Base-by-base conservation (phyloP, 2,888 invertebrate species). In the Podotricha telesiphe region DNA sequence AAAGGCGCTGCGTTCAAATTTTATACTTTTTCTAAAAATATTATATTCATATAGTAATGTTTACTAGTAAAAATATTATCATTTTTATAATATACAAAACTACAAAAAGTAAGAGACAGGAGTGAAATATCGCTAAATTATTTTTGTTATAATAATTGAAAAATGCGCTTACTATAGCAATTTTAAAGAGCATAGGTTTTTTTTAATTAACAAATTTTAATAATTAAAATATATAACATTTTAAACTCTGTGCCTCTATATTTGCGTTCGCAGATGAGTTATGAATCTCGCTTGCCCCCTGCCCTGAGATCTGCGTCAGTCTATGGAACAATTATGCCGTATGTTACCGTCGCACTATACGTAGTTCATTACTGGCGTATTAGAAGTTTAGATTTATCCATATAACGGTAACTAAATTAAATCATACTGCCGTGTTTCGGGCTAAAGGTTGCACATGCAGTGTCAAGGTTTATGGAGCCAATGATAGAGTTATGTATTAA, bases 241-340 rank as follows among this genome's bases (percentile, higher is more conserved):
- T 70, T 64, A 71, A 62, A 72, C 28, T 65, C 74, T 70, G 64
- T 69, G 71, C 67, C 58, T 64, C 48, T 65, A 64, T 73, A 70
- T 74, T 73, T 73, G 67, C 72, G 72, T 75, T 74, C 69, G 78
- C 79, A 69, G 68, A 73, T 76, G 86, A 89, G 84, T 89, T 86
- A 89, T 89, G 86, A 80, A 85, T 88, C 85, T 84, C 78, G 79
- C 78, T 84, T 89, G 88, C 77, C 88, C 89, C 82, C 74, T 88
- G 86, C 75, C 87, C 89, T 75, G 69, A 77, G 82, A 82, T 86
- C 84, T 87, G 86, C 89, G 89, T 89, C 89, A 88, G 89, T 86
- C 85, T 82, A 77, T 78, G 75, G 86, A 86, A 89, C 86, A 89
- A 91, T 90, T 89, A 89, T 83, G 80, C 82, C 82, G 84, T 84